Conservation (phyloP, 1,140 invertebrate genomes). For the Plectrocnemia conspersa region DNA sequence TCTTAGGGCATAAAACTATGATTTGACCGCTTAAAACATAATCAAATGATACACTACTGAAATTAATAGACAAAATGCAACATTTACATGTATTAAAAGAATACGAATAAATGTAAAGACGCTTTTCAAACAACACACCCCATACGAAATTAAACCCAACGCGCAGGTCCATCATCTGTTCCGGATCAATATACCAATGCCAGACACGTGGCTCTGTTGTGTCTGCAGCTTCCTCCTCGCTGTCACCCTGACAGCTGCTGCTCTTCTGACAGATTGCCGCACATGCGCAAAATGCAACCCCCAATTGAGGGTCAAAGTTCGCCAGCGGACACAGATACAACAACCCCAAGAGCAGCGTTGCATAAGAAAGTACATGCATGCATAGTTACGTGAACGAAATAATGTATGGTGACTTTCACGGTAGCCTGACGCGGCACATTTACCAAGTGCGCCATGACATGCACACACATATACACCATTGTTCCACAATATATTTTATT, state of each 20-base stretch:
- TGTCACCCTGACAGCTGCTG: conserved; percentile 25
- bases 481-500: background rate
- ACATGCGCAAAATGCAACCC: conserved; percentile 3
- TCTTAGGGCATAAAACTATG: too few species aligned
- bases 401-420: conserved; percentile 19
- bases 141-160: background rate
- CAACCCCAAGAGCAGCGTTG: background rate
- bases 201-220: conserved; percentile 27
- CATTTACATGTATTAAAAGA: background rate
- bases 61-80: too few species aligned
- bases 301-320: conserved; percentile 1
- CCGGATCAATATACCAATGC: conserved; percentile 11
- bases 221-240: conserved; percentile 12
- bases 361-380: background rate
- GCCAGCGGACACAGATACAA: too few species aligned
- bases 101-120: background rate
- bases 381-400: too few species aligned
- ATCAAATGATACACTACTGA: too few species aligned
- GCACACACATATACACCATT: background rate
- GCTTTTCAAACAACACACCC: background rate
- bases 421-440: background rate
- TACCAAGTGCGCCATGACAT: background rate
- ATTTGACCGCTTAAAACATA: too few species aligned
- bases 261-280: conserved; percentile 10
- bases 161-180: conserved; percentile 1